phyloP scores from a whole-genome alignment of 2,888 invertebrate genomes.

The Idaea straminata region DNA sequence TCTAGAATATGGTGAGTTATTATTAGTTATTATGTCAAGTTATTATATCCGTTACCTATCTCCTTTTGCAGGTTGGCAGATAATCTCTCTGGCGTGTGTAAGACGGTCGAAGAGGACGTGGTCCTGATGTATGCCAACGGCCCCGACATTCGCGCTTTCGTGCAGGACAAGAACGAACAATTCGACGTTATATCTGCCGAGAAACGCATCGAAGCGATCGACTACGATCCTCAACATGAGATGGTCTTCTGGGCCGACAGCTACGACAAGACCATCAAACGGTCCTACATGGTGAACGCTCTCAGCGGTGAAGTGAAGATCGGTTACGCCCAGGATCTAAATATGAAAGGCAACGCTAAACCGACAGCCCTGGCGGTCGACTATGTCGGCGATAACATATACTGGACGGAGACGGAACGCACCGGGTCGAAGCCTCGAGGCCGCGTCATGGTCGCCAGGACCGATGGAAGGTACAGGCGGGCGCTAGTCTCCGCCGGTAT shows the following conservation, averaged over 20 bases:
- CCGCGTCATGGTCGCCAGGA: constrained; percentile 91
- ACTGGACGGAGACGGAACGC: constrained; percentile 94
- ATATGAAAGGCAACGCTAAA: constrained; percentile 89
- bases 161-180: constrained; percentile 84
- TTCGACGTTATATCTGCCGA: constrained; percentile 90
- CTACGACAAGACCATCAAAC: constrained; percentile 92
- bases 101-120: constrained; percentile 83
- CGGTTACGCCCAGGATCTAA: constrained; percentile 92
- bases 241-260: constrained; percentile 98
- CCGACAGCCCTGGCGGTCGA: constrained; percentile 95
- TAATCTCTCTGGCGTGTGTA: constrained; percentile 90
- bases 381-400: constrained; percentile 95
- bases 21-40: too few relatives aligned
- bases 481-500: constrained; percentile 89
- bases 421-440: constrained; percentile 88
- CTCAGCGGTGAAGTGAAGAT: constrained; percentile 87
- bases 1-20: too few relatives aligned
- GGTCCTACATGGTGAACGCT: constrained; percentile 93
- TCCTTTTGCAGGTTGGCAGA: constrained; percentile 81
- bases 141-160: constrained; percentile 90
- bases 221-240: constrained; percentile 90
- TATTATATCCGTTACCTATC: background rate
- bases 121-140: constrained; percentile 89
- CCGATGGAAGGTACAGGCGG: constrained; percentile 93
- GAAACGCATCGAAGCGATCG: constrained; percentile 94